Base-by-base conservation (phyloP, 2,113 vertebrate species). In the Channa argus region DNA sequence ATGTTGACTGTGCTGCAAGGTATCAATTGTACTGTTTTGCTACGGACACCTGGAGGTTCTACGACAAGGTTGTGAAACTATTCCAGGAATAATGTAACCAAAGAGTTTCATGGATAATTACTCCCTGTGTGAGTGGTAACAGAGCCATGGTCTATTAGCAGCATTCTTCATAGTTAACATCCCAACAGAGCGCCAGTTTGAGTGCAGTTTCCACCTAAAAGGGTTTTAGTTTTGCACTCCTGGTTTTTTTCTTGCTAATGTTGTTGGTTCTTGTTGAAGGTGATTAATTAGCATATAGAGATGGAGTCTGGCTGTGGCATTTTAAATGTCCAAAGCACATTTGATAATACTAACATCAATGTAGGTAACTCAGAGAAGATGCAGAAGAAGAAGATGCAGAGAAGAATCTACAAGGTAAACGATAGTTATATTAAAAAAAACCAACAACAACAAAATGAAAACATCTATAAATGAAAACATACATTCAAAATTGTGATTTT, bases 81-180 rank as follows among this genome's bases (percentile, higher is more conserved):
- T 73, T 89, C 87, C 81, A 88, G 68, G 47, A 90, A 85, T 62
- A 83, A 71, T 63, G 66, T 78, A 62, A 79, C 76, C 73, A 69
- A 66, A 65, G 60, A 85, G 74, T 77, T 74, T 81, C 39, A 68
- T 74, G 71, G 73, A 79, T 88, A 91, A 90, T 89, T 89, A 74
- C 78, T 89, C 83, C 83, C 80, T 38, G 34, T 79, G 80, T 77
- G 81, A 86, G 71, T 0, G 1, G 12, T 5, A 74, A 24, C 52
- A 53, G 50, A 72, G 63, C 39, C 58, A 24, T 43, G 36, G 68
- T 58, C 66, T 64, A 39, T 63, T 24, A 51, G 61, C 46, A n/a
- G 39, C 6, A 33, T 38, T 41, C 46, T 36, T 50, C 13, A 24
- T 1, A 44, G n/a, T 7, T 5, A 41, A 7, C 39, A 41, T 82